Percentiles rank a stretch among this genome's conserved stretches.
Evolutionary conservation across 2,113 vertebrate genomes (phyloP).

Genomic region (Dascyllus trimaculatus): DNA sequence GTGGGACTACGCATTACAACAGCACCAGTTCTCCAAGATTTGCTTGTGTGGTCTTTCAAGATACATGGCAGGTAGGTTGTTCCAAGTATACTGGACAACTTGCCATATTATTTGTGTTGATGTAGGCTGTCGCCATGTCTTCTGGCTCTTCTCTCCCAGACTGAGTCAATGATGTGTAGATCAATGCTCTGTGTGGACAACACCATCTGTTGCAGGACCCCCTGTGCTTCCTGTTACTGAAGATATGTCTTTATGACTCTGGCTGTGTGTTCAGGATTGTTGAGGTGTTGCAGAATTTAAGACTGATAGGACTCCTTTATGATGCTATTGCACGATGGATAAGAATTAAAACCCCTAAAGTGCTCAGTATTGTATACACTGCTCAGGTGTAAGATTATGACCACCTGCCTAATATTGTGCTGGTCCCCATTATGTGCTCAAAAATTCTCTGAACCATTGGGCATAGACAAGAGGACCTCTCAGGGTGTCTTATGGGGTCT

Average conservation of each 20-base stretch:
- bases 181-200: neutral
- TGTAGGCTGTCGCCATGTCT: neutral
- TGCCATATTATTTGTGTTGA: too few relatives aligned
- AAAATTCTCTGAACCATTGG: too few relatives aligned
- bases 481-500: too few relatives aligned
- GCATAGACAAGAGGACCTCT: too few relatives aligned
- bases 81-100: too few relatives aligned
- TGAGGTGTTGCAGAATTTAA: neutral
- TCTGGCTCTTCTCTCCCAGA: neutral
- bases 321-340: neutral
- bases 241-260: neutral
- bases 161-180: neutral
- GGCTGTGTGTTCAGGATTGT: neutral
- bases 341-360: neutral
- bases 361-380: neutral
- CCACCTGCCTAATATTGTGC: too few relatives aligned
- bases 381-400: too few relatives aligned
- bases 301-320: neutral
- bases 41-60: too few relatives aligned
- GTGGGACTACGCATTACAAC: too few relatives aligned
- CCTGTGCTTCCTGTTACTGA: neutral
- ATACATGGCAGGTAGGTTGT: too few relatives aligned
- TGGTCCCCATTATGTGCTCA: too few relatives aligned
- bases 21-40: too few relatives aligned
- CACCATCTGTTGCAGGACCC: neutral